Evolutionary conservation across 2,888 invertebrate genomes (phyloP), one percentile per base, ranked within the genome.

Genomic region (Scelioninae gen. 1): DNA sequence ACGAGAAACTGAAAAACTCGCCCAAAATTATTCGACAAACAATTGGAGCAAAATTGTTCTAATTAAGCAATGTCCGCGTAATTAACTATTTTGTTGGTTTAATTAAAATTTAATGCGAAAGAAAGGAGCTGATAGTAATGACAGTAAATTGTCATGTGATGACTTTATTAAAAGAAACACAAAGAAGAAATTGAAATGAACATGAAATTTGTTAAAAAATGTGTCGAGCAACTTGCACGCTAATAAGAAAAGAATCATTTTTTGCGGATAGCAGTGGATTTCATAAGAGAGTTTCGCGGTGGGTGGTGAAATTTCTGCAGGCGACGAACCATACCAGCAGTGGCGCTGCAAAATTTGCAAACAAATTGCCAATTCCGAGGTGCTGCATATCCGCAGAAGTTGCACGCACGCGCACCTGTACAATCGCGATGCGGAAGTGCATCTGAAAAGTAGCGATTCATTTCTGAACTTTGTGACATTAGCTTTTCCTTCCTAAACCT

Each of bases 341-440:
- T 77, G 71, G 47, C 65, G 69, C 85, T 71, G 82, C 86, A 86
- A 91, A 91, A 91, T 91, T 91, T 91, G 90, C 91, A 91, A 91
- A 90, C 90, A 91, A 91, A 91, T 91, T 91, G 91, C 87, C 90
- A 91, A 91, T 91, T 90, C 90, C 89, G 86, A 86, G 86, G 86
- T 86, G 85, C 86, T 85, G 85, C 87, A 87, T 85, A 88, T 87
- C 86, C 80, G 86, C 80, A 83, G 79, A 62, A 82, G 83, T 51
- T 68, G 60, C 74, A 82, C 82, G 83, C 77, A 84, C 79, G 83
- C 85, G 80, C 84, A 45, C 56, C 65, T 68, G 72, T 76, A 58
- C 71, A 60, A 83, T 55, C 75, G 81, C 71, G 81, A 82, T 81
- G 82, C 77, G 62, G 77, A 82, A 82, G 71, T 80, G 66, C 66